Evolutionary conservation across 2,888 invertebrate species (phyloP), one percentile per base, ranked within the genome.

Genomic region (Fabriciana adippe): DNA sequence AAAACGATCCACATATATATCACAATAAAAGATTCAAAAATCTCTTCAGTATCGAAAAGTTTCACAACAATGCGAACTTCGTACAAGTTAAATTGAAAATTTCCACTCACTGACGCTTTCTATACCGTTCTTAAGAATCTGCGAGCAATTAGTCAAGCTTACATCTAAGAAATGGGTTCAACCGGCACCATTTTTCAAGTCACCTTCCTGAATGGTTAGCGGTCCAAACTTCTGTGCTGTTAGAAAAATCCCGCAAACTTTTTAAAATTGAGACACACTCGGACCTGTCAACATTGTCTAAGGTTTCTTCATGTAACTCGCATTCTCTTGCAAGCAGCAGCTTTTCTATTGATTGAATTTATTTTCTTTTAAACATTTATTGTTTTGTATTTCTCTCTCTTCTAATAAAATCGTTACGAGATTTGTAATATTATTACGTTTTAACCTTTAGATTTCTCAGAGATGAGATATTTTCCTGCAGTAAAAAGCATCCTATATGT

Each of bases 21-120:
- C 11, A 41, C 35, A 41, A 11, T 41, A 41, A 41, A 41, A 41
- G 35, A 11, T 41, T 41, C 35, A 41, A 41, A 35, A 11, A 41
- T 41, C 35, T 41, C 35, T 41, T 41, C 35, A 50, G 47, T 50
- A 53, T 31, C 26, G 51, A 21, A 45, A 66, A 66, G 53, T 66
- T 65, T 18, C 14, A 21, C 45, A 69, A 66, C 70, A 67, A 67
- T 68, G 63, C 47, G 60, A 68, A 72, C 59, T 72, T 68, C 56
- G 70, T 67, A 54, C 59, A 72, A 73, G 70, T 73, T 72, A 73
- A 72, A 73, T 73, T 73, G 73, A 70, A 72, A 73, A 70, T 59
- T 70, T 70, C 56, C 64, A 67, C 56, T 67, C 60, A 62, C 51
- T 55, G 54, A 53, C 48, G 59, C 59, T 35, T 59, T 60, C 70